A percentile compares a stretch with the other conserved stretches of the same genome.
phyloP scores from a whole-genome alignment of 2,888 invertebrate genomes.

The Polydrusus pterygomalis region DNA sequence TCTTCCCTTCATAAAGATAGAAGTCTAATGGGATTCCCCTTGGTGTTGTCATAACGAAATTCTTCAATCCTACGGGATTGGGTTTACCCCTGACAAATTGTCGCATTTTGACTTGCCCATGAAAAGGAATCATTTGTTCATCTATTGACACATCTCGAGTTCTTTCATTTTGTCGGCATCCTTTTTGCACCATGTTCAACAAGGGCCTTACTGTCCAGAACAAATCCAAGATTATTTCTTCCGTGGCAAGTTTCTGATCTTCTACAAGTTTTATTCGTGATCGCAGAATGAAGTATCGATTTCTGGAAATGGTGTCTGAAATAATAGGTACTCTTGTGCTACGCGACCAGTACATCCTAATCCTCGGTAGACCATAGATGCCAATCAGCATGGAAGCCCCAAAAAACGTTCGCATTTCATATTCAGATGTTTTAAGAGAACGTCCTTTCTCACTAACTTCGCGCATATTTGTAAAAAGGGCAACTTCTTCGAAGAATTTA shows the following conservation, averaged over 20 bases:
- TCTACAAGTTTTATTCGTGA: conserved; percentile 39
- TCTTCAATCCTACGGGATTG: conserved; percentile 60
- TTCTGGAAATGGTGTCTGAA: conserved; percentile 40
- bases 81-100: conserved; percentile 56
- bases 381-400: conserved; percentile 47
- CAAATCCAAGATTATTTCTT: conserved; percentile 41
- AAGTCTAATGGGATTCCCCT: conserved; percentile 59
- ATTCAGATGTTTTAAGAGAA: not conserved
- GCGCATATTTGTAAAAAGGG: conserved; percentile 47
- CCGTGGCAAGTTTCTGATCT: conserved; percentile 27
- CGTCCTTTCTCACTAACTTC: conserved; percentile 31
- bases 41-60: conserved; percentile 59
- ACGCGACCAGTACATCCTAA: conserved; percentile 40
- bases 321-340: conserved; percentile 42
- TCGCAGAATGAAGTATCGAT: conserved; percentile 29
- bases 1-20: conserved; percentile 51
- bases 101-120: conserved; percentile 55
- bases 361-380: conserved; percentile 42
- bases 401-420: conserved; percentile 10
- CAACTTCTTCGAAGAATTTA: conserved; percentile 41
- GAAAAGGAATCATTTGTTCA: conserved; percentile 62
- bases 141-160: conserved; percentile 55
- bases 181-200: conserved; percentile 48
- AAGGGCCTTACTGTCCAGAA: conserved; percentile 56
- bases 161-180: conserved; percentile 50